Base-by-base conservation (phyloP, 2,797 vertebrate species). In the Platalea minor region DNA sequence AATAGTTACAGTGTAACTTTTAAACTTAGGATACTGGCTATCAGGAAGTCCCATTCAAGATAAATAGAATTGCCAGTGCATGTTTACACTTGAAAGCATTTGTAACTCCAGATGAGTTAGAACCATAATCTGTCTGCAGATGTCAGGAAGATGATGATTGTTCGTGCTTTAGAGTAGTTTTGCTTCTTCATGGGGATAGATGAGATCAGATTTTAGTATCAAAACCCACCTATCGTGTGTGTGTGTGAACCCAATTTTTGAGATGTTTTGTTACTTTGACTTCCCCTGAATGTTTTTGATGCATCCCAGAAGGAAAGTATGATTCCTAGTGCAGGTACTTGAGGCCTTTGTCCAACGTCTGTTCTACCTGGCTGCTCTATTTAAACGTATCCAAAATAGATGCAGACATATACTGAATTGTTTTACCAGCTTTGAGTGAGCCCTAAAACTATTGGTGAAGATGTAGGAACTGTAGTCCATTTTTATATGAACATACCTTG, bases 191-290 rank as follows among this genome's bases (percentile, higher is more conserved):
- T 39, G 16, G 19, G 39, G 9, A 2, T 17, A 73, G 14, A 35
- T 56, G 20, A 87, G 16, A 56, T 57, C 21, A 65, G 45, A 43
- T 61, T 85, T 72, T 75, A 43, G 2, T 59, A 53, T 20, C 29
- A 51, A 85, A 72, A 2, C 3, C 4, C 12, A 31, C 4, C 13
- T n/a, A 1, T 18, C 48, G 7, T 4, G 33, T 4, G 7, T 4
- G 33, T 4, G 25, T 10, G 50, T 15, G 53, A 5, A 17, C 43
- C 39, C 3, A 9, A 1, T 41, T 73, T 64, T 64, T 7, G 8
- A 12, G 25, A 1, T 33, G 7, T 69, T 70, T 57, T 75, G 24
- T 81, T 76, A 19, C 37, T 81, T 39, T 51, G 28, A 15, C 17
- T 56, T 45, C 14, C 50, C 13, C 20, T 76, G 25, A 9, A 15